A percentile compares a stretch with the other conserved stretches of the same genome.
phyloP scores from a whole-genome alignment of 2,113 vertebrate genomes.

The Heloderma charlesbogerti region DNA sequence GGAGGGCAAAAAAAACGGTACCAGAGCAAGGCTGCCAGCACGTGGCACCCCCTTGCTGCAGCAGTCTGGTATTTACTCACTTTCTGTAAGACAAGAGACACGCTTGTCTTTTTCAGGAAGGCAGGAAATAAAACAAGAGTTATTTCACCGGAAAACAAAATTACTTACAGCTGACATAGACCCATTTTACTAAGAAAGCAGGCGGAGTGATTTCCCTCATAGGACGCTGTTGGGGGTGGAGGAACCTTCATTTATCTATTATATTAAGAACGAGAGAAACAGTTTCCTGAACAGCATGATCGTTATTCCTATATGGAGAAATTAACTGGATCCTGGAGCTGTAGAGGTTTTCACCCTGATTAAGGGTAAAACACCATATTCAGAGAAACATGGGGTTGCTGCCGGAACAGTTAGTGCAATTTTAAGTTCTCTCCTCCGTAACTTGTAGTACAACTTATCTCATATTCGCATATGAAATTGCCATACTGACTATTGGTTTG shows the following conservation, averaged over 20 bases:
- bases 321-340: neutral
- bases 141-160: constrained; percentile 39
- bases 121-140: constrained; percentile 27
- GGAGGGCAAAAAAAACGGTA: neutral
- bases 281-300: neutral
- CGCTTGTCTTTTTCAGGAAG: neutral
- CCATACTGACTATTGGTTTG: neutral
- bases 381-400: neutral
- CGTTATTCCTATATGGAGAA: constrained; percentile 7
- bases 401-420: neutral
- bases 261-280: constrained; percentile 34
- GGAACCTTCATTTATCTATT: constrained; percentile 16
- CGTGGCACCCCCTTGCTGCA: constrained; percentile 12
- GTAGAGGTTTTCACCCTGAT: neutral
- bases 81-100: neutral
- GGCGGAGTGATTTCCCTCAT: neutral
- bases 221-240: neutral
- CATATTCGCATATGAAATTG: neutral
- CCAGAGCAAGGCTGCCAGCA: constrained; percentile 5
- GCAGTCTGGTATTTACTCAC: neutral
- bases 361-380: neutral
- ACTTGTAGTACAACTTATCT: neutral
- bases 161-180: constrained; percentile 11
- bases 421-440: neutral
- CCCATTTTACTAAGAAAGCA: constrained; percentile 29